Evolutionary conservation across 2,113 vertebrate species (phyloP).

Genomic region (Vombatus ursinus): DNA sequence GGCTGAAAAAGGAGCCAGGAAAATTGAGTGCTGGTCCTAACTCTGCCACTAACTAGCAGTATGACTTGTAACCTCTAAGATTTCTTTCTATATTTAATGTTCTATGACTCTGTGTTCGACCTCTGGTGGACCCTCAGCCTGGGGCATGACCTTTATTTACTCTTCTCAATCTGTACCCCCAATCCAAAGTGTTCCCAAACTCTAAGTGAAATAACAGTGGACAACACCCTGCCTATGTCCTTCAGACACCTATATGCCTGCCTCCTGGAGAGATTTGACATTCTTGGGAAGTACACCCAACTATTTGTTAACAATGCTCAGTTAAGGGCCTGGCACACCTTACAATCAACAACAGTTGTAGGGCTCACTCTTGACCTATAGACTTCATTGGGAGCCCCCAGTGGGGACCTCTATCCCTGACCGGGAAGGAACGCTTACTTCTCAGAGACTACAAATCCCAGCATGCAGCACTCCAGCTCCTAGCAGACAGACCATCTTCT

Average conservation of each 20-base stretch:
- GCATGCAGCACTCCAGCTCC: background rate
- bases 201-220: background rate
- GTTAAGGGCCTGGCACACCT: background rate
- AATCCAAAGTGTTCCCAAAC: background rate
- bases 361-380: background rate
- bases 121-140: background rate
- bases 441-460: slow-evolving; percentile 69
- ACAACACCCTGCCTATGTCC: background rate
- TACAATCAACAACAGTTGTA: background rate
- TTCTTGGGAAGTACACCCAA: slow-evolving; percentile 11
- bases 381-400: background rate
- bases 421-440: background rate
- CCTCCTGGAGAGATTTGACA: background rate
- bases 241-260: background rate
- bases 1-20: slow-evolving; percentile 17
- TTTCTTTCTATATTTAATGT: slow-evolving; percentile 8
- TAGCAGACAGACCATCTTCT: background rate
- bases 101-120: slow-evolving; percentile 9
- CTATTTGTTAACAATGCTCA: slow-evolving; percentile 8
- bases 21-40: slow-evolving; percentile 9
- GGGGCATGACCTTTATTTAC: too few relatives aligned
- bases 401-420: background rate
- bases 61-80: background rate
- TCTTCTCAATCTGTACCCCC: background rate
- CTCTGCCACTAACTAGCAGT: slow-evolving; percentile 26